Evolutionary conservation across 2,113 vertebrate species (phyloP).

Genomic region (Aix galericulata): DNA sequence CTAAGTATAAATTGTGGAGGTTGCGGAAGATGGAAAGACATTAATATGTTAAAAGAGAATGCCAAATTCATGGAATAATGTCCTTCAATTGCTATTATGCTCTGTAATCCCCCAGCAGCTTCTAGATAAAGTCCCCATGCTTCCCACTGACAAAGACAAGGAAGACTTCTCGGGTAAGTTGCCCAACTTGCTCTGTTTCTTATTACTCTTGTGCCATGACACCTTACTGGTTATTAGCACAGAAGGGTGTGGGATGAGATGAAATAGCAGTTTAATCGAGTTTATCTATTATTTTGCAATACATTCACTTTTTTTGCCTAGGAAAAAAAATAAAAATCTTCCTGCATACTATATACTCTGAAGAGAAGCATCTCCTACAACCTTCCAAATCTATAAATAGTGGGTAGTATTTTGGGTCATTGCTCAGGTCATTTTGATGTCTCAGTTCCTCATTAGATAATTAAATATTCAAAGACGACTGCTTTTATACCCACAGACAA

Average conservation of each 20-base stretch:
- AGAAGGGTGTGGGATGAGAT: background rate
- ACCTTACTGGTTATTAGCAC: background rate
- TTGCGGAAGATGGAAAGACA: background rate
- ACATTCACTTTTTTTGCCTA: background rate
- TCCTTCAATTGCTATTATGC: background rate
- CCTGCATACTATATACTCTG: background rate
- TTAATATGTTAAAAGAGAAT: background rate
- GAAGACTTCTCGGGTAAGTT: background rate
- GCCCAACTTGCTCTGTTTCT: background rate
- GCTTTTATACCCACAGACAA: background rate
- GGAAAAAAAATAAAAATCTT: background rate
- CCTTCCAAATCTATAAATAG: background rate
- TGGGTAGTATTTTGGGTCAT: background rate
- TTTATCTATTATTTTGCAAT: background rate
- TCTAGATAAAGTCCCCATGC: background rate
- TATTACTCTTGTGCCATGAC: background rate
- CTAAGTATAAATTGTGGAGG: background rate
- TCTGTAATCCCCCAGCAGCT: background rate
- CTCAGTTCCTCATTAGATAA: background rate
- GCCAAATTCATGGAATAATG: background rate
- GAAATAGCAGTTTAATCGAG: background rate
- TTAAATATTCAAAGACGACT: background rate
- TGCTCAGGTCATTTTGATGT: background rate
- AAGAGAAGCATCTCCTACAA: background rate
- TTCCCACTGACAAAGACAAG: background rate